A percentile compares a stretch with the other conserved stretches of the same genome.
These are phyloP conservation scores for Pungitius pungitius DNA, from an alignment of 2,113 vertebrate species.

Conservation along the genomic window DNA sequence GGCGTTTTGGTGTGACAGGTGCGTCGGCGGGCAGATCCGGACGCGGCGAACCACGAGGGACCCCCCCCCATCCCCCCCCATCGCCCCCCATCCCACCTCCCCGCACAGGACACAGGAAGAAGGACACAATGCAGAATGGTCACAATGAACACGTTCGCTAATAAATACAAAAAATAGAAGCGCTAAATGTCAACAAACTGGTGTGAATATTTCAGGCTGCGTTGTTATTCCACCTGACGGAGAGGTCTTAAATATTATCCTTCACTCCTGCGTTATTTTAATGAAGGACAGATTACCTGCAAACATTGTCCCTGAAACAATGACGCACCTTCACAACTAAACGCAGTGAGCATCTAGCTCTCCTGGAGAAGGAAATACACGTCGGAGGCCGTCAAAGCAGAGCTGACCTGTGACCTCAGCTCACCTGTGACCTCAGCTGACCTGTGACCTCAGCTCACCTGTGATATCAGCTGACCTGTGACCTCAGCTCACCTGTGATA, in stretches of 20 bases:
- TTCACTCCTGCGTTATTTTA: constrained; percentile 17
- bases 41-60: constrained; percentile 56
- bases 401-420: no score
- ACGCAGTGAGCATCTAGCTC: background rate
- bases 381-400: no score
- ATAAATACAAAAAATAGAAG: constrained; percentile 21
- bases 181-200: constrained; percentile 52
- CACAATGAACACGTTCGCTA: constrained; percentile 44
- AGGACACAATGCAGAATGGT: constrained; percentile 28
- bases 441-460: no score
- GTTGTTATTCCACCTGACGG: constrained; percentile 47
- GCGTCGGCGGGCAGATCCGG: constrained; percentile 57
- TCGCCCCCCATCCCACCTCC: no score
- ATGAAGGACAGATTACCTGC: constrained; percentile 3
- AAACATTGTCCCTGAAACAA: background rate
- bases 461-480: no score
- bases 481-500: no score
- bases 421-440: no score
- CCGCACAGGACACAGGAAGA: no score
- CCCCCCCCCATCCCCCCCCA: no score
- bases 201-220: constrained; percentile 43
- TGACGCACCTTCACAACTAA: background rate
- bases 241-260: constrained; percentile 46
- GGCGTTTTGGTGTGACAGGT: constrained; percentile 64
- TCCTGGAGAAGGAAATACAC: background rate